Conservation (phyloP, 2,888 invertebrate species). For the Acanthococcus lagerstroemiae region DNA sequence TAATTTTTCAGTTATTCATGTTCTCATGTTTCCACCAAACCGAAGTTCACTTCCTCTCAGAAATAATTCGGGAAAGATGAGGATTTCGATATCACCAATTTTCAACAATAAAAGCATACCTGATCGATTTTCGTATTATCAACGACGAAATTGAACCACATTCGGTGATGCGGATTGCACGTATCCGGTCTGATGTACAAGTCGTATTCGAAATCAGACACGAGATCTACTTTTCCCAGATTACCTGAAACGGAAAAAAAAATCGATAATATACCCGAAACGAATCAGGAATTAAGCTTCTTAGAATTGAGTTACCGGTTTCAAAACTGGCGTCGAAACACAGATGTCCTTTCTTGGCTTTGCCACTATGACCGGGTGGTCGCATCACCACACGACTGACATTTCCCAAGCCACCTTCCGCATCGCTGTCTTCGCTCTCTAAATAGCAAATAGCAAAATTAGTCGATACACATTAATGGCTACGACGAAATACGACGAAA, state of each 20-base stretch:
- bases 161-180: slow-evolving; percentile 79
- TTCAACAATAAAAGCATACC: too few species aligned
- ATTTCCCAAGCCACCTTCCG: slow-evolving; percentile 88
- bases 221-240: slow-evolving; percentile 85
- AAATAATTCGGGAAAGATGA: too few species aligned
- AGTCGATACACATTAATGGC: too few species aligned
- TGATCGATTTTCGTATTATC: slow-evolving; percentile 91
- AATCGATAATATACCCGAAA: neutral
- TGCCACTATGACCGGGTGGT: slow-evolving; percentile 84
- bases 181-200: slow-evolving; percentile 92
- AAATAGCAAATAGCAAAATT: too few species aligned
- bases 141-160: slow-evolving; percentile 98
- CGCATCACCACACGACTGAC: slow-evolving; percentile 78
- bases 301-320: slow-evolving; percentile 51
- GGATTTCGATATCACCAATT: too few species aligned
- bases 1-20: too few species aligned
- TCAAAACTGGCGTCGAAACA: slow-evolving; percentile 97
- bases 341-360: slow-evolving; percentile 89
- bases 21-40: too few species aligned
- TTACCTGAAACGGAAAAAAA: slow-evolving; percentile 59
- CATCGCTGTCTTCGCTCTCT: slow-evolving; percentile 62
- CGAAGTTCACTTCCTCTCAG: too few species aligned
- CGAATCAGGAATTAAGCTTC: neutral
- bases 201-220: slow-evolving; percentile 92
- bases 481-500: too few species aligned